Evolutionary conservation across 1,140 invertebrate genomes (phyloP).

Genomic region (Aphelenchoides besseyi): DNA sequence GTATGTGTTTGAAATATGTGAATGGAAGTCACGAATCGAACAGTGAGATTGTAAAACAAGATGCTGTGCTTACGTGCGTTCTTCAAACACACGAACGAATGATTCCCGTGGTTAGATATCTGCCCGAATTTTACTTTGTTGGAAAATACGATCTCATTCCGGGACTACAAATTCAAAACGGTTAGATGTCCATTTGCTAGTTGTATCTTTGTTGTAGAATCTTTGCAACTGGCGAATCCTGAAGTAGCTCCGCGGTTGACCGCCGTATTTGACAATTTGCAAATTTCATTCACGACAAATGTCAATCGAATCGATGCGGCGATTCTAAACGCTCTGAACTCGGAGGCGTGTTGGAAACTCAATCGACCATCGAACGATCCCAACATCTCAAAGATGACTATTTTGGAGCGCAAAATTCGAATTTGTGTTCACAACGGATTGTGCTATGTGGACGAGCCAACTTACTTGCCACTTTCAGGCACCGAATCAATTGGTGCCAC

Average conservation of each 20-base stretch:
- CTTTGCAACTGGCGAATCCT: constrained; percentile 1
- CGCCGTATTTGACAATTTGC: constrained; percentile 35
- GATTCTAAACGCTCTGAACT: constrained; percentile 24
- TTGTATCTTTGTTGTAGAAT: constrained; percentile 25
- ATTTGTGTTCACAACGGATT: constrained; percentile 47
- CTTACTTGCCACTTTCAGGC: constrained; percentile 10
- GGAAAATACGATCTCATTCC: constrained; percentile 27
- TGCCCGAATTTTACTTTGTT: constrained; percentile 33
- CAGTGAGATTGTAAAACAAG: constrained; percentile 17
- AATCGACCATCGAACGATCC: constrained; percentile 27
- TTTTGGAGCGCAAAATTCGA: constrained; percentile 30
- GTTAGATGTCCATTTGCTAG: constrained; percentile 7
- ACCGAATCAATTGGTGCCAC: neutral
- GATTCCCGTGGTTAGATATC: neutral
- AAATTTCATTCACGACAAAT: constrained; percentile 13
- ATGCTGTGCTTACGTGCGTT: constrained; percentile 21
- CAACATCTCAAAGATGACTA: neutral
- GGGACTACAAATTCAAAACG: constrained; percentile 10
- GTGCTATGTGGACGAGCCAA: constrained; percentile 41
- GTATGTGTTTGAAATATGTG: constrained; percentile 21
- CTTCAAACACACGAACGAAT: constrained; percentile 37
- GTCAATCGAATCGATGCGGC: constrained; percentile 20
- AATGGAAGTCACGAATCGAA: constrained; percentile 13
- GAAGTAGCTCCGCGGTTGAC: constrained; percentile 25
- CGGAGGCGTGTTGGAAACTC: constrained; percentile 27